Conservation (phyloP, 1,140 invertebrate species). For the Elymnias hypermnestra region DNA sequence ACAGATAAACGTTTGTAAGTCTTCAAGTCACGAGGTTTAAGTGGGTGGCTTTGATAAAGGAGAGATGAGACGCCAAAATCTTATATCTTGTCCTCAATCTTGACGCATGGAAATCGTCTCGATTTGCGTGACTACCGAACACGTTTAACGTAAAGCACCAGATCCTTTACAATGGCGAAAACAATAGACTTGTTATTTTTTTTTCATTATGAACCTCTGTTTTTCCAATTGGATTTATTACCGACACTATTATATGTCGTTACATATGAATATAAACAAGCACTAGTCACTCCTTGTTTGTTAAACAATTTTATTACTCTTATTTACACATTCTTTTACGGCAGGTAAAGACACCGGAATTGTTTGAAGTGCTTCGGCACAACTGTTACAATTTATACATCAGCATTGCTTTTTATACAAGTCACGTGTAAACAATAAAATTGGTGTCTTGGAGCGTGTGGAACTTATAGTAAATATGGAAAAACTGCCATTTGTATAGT, state of each 20-base stretch:
- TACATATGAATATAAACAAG: too few relatives aligned
- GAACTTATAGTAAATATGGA: conserved; percentile 2
- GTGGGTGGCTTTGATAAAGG: conserved; percentile 44
- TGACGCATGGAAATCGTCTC: neutral
- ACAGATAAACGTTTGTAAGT: conserved; percentile 20
- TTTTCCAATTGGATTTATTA: neutral
- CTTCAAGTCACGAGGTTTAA: conserved; percentile 42
- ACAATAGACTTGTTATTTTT: neutral
- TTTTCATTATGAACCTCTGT: neutral
- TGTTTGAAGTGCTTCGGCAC: conserved; percentile 21
- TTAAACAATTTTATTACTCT: neutral
- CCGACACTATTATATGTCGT: too few relatives aligned
- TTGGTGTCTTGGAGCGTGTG: neutral
- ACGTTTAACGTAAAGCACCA: neutral
- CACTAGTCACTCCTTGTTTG: too few relatives aligned
- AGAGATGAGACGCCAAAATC: conserved; percentile 30
- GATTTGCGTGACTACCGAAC: neutral
- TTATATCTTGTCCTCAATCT: neutral
- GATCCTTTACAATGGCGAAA: neutral
- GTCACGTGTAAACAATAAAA: conserved; percentile 41
- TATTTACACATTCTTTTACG: too few relatives aligned
- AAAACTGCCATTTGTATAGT: conserved; percentile 2
- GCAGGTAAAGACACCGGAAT: conserved; percentile 21
- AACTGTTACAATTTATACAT: conserved; percentile 27
- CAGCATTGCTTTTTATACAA: conserved; percentile 33